phyloP scores from a whole-genome alignment of 2,797 vertebrate species.

The Babyrousa celebensis region DNA sequence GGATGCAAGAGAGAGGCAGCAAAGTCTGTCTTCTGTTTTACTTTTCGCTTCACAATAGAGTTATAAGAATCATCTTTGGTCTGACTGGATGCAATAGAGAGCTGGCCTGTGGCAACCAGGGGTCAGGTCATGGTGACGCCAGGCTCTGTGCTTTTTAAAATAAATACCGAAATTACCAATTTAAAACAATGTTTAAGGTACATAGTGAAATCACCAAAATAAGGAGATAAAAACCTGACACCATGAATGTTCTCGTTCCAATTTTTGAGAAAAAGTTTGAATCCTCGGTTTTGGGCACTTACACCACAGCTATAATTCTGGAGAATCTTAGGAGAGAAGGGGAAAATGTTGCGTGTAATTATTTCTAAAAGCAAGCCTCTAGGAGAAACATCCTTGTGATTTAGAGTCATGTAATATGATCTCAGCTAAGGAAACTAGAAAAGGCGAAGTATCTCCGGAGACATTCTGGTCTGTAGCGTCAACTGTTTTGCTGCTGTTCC shows the following conservation, averaged over 20 bases:
- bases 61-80: neutral
- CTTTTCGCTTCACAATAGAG: neutral
- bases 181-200: conserved; percentile 26
- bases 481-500: neutral
- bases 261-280: neutral
- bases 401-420: neutral
- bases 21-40: neutral
- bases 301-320: neutral
- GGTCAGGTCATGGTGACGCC: neutral
- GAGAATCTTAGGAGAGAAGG: neutral
- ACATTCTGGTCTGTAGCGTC: neutral
- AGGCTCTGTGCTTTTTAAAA: neutral
- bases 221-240: neutral
- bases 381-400: neutral
- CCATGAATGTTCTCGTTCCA: neutral
- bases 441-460: neutral
- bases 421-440: neutral
- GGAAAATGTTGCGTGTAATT: neutral
- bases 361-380: conserved; percentile 1
- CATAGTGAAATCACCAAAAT: conserved; percentile 1
- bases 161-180: neutral
- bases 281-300: neutral
- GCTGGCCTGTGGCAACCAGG: neutral
- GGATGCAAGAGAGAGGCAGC: neutral
- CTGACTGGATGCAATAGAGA: neutral